Percentiles rank a stretch among this genome's conserved stretches.
These are phyloP conservation scores for Albula glossodonta DNA, from an alignment of 2,113 vertebrate species.

Conservation along the genomic window DNA sequence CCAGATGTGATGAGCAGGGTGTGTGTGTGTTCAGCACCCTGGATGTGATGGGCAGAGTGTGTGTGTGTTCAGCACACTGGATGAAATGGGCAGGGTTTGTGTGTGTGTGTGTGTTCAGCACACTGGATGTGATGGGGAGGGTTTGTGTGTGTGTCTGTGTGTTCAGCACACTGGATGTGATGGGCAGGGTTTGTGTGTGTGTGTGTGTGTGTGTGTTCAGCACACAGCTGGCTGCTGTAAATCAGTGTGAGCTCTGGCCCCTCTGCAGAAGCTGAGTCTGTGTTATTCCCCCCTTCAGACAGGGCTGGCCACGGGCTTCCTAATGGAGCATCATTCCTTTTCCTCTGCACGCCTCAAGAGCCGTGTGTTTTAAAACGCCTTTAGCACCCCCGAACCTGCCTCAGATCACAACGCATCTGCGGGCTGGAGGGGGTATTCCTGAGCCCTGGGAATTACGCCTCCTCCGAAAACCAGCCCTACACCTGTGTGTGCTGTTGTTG, in stretches of 20 bases:
- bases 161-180: too few species aligned
- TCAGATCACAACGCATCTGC: conserved; percentile 38
- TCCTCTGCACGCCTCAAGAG: conserved; percentile 51
- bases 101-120: too few species aligned
- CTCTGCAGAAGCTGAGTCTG: neutral
- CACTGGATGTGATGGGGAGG: too few species aligned
- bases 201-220: too few species aligned
- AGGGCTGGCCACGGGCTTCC: neutral
- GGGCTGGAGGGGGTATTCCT: conserved; percentile 43
- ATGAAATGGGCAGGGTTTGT: too few species aligned
- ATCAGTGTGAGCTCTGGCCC: neutral
- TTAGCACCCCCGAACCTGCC: conserved; percentile 57
- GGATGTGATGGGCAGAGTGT: too few species aligned
- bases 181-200: too few species aligned
- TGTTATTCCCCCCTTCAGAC: neutral
- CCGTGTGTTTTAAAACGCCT: conserved; percentile 56
- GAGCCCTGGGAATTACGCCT: conserved; percentile 22
- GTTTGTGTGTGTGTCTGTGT: too few species aligned
- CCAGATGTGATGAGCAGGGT: too few species aligned
- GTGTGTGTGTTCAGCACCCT: too few species aligned
- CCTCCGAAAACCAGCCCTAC: conserved; percentile 33
- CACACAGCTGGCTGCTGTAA: neutral
- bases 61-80: too few species aligned
- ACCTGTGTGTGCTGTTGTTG: neutral
- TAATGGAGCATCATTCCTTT: conserved; percentile 49